Conservation (phyloP, 2,113 vertebrate species). For the Mobula birostris region DNA sequence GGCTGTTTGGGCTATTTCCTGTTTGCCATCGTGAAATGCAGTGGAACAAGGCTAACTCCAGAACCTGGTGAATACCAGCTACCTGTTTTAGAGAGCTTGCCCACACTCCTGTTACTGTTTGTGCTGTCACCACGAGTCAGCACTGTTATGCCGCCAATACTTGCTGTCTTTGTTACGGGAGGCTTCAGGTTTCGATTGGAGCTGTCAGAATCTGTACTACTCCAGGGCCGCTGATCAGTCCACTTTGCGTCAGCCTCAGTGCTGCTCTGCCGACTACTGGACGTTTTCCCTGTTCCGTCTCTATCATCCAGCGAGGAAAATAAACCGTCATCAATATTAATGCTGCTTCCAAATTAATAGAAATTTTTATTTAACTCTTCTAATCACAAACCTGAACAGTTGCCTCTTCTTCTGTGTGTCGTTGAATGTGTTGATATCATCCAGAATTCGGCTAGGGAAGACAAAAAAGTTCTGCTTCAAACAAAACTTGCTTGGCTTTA, state of each 20-base stretch:
- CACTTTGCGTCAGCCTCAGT: constrained; percentile 77
- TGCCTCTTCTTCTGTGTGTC: constrained; percentile 86
- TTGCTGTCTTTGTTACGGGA: constrained; percentile 68
- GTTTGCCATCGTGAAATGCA: not conserved
- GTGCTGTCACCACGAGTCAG: constrained; percentile 66
- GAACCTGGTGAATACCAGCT: constrained; percentile 54
- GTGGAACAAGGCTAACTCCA: not conserved
- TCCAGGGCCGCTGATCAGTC: constrained; percentile 82
- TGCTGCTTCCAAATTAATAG: not conserved
- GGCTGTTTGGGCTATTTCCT: not conserved
- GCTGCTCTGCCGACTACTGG: constrained; percentile 87
- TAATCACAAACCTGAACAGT: constrained; percentile 79
- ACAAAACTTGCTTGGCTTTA: not conserved
- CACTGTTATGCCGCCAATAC: constrained; percentile 68
- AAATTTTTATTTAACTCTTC: not conserved
- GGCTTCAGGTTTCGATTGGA: constrained; percentile 72
- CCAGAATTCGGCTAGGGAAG: constrained; percentile 65
- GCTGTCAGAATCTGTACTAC: constrained; percentile 90
- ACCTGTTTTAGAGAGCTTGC: constrained; percentile 77
- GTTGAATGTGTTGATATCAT: constrained; percentile 75
- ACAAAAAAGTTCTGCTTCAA: constrained; percentile 30
- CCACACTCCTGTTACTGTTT: constrained; percentile 63
- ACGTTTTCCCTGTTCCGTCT: constrained; percentile 73
- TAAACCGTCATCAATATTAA: not conserved
- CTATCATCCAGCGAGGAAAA: constrained; percentile 68